phyloP scores from a whole-genome alignment of 2,888 invertebrate genomes.

The Drosophila nr. medialis region DNA sequence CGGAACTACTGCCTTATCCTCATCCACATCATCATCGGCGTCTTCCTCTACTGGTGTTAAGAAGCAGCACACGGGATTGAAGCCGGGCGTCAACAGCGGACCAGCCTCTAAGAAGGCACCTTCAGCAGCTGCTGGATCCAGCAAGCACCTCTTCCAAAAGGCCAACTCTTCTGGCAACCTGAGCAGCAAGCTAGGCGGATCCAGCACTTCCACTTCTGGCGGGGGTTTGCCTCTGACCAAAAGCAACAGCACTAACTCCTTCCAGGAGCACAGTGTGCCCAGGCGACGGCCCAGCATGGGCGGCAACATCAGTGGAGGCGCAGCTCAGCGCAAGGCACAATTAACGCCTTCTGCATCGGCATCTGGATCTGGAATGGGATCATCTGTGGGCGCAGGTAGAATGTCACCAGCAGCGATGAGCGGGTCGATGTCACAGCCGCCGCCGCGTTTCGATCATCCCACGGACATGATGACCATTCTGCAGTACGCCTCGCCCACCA shows the following conservation, averaged over 20 bases:
- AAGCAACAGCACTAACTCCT: slow-evolving; percentile 83
- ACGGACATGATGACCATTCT: slow-evolving; percentile 86
- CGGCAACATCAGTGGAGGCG: slow-evolving; percentile 27
- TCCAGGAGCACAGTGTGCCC: slow-evolving; percentile 68
- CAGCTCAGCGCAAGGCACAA: slow-evolving; percentile 49
- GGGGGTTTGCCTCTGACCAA: slow-evolving; percentile 75
- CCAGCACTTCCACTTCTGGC: slow-evolving; percentile 39
- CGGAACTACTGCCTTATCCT: slow-evolving; percentile 13
- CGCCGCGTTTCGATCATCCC: slow-evolving; percentile 80
- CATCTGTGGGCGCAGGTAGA: slow-evolving; percentile 37
- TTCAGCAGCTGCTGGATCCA: slow-evolving; percentile 83
- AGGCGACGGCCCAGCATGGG: slow-evolving; percentile 69
- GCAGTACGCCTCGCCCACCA: slow-evolving; percentile 85
- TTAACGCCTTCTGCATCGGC: slow-evolving; percentile 16
- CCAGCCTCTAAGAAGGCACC: slow-evolving; percentile 90
- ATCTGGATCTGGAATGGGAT: slow-evolving; percentile 13
- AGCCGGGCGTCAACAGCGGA: slow-evolving; percentile 94
- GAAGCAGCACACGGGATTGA: slow-evolving; percentile 92
- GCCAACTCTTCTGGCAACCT: slow-evolving; percentile 84
- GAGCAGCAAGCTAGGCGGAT: slow-evolving; percentile 73
- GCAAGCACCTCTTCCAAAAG: slow-evolving; percentile 83
- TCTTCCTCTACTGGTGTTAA: slow-evolving; percentile 52
- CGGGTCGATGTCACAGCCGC: slow-evolving; percentile 77
- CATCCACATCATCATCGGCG: slow-evolving; percentile 20
- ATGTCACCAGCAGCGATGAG: slow-evolving; percentile 59